Evolutionary conservation across 2,888 invertebrate species (phyloP).

Genomic region (Cordilura impudica): DNA sequence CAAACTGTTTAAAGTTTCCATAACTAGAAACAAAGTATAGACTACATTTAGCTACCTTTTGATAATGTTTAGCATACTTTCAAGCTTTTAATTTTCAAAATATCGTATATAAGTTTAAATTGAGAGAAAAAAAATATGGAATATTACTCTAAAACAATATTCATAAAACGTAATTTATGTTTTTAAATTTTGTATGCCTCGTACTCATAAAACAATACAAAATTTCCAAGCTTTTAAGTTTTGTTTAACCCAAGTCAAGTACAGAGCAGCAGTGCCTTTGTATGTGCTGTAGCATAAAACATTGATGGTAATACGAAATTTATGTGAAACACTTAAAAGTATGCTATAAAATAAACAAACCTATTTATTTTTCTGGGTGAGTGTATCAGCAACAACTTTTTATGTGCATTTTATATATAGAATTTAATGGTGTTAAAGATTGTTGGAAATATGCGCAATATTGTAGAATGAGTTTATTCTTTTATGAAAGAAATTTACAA

Average conservation of each 20-base stretch:
- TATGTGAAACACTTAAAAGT: constrained; percentile 49
- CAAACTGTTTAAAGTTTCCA: not conserved
- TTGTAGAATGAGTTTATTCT: not conserved
- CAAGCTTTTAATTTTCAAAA: constrained; percentile 49
- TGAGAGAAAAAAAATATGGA: not conserved
- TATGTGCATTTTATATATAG: not conserved
- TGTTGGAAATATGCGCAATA: not conserved
- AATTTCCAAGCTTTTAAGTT: not conserved
- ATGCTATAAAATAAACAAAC: constrained; percentile 41
- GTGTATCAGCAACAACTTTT: not conserved
- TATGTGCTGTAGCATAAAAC: not conserved
- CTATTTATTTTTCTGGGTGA: not conserved
- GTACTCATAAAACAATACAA: not conserved
- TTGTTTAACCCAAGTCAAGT: not conserved
- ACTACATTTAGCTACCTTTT: constrained; percentile 44
- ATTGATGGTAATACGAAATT: constrained; percentile 23
- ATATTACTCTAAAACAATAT: constrained; percentile 20
- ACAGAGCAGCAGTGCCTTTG: not conserved
- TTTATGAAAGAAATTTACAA: too few relatives aligned
- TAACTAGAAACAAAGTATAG: not conserved
- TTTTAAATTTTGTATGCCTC: constrained; percentile 29
- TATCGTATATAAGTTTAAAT: constrained; percentile 12
- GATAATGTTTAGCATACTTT: constrained; percentile 44
- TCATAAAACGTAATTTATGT: constrained; percentile 34
- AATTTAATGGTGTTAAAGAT: not conserved